phyloP scores from a whole-genome alignment of 2,888 invertebrate genomes.

The Gastrophysa polygoni region DNA sequence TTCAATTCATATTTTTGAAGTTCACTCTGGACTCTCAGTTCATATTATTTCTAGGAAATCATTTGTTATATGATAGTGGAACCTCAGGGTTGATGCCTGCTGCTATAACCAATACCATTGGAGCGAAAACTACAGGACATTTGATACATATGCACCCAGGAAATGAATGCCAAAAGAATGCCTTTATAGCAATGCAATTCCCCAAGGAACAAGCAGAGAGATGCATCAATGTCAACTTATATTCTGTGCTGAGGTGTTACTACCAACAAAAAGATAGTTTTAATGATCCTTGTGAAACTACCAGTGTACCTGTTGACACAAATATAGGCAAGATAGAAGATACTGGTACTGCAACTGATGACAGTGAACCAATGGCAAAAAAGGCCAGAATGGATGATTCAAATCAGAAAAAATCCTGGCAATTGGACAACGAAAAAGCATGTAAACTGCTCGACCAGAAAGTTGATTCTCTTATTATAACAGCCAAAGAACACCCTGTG shows the following conservation, averaged over 20 bases:
- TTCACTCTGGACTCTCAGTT: too few relatives aligned
- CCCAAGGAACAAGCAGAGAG: constrained; percentile 70
- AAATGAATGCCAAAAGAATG: constrained; percentile 79
- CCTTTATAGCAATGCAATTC: constrained; percentile 81
- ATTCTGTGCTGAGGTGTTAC: constrained; percentile 72
- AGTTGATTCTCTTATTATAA: constrained; percentile 78
- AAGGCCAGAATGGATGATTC: constrained; percentile 30
- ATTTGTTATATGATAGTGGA: constrained; percentile 86
- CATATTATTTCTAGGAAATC: constrained; percentile 57
- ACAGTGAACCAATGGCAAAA: constrained; percentile 21
- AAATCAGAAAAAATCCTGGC: constrained; percentile 61
- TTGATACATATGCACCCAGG: constrained; percentile 81
- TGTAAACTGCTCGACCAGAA: constrained; percentile 66
- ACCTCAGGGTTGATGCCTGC: constrained; percentile 86
- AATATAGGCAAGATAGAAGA: constrained; percentile 4
- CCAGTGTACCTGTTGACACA: background rate
- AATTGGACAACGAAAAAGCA: constrained; percentile 71
- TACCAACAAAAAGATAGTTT: constrained; percentile 62
- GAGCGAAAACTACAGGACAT: constrained; percentile 67
- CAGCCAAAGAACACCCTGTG: constrained; percentile 84
- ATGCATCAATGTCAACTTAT: constrained; percentile 77
- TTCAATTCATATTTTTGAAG: too few relatives aligned
- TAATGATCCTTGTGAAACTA: background rate
- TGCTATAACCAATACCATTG: constrained; percentile 79
- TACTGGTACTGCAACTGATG: background rate